phyloP scores from a whole-genome alignment of 2,888 invertebrate genomes.

The Drosophila villosipedis region DNA sequence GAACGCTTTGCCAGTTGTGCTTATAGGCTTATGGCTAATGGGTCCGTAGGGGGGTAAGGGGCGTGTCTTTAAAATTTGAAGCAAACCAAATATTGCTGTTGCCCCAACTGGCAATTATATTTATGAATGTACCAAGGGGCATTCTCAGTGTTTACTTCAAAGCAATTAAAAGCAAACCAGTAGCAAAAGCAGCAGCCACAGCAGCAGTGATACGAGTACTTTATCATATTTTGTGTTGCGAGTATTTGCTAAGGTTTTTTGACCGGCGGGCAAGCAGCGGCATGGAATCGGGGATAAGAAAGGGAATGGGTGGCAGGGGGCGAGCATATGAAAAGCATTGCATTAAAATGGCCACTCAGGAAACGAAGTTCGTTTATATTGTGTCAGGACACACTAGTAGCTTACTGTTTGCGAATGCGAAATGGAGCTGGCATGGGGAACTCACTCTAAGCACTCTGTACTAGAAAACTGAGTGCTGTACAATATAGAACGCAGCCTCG shows the following conservation, averaged over 20 bases:
- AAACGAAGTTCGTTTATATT: slow-evolving; percentile 80
- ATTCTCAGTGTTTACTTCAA: slow-evolving; percentile 75
- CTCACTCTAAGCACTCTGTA: neutral
- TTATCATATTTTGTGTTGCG: slow-evolving; percentile 76
- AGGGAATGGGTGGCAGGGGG: neutral
- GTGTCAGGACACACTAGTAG: slow-evolving; percentile 75
- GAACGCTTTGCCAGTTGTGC: neutral
- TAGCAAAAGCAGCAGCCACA: slow-evolving; percentile 23
- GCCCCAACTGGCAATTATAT: slow-evolving; percentile 72
- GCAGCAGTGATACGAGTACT: slow-evolving; percentile 51
- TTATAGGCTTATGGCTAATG: slow-evolving; percentile 9
- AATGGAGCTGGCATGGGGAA: slow-evolving; percentile 15
- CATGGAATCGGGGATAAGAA: neutral
- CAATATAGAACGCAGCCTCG: slow-evolving; percentile 56
- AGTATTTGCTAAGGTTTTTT: slow-evolving; percentile 70
- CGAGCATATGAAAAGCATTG: slow-evolving; percentile 68
- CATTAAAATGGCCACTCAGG: slow-evolving; percentile 80
- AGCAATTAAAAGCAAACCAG: slow-evolving; percentile 74
- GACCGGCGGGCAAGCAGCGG: slow-evolving; percentile 2
- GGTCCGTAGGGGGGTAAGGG: neutral
- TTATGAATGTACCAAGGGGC: slow-evolving; percentile 74
- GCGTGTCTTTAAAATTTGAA: slow-evolving; percentile 48
- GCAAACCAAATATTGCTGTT: slow-evolving; percentile 27
- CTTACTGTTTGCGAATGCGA: slow-evolving; percentile 63
- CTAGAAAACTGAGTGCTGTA: slow-evolving; percentile 16